phyloP scores from a whole-genome alignment of 2,888 invertebrate genomes.

The Coelinius sp. region DNA sequence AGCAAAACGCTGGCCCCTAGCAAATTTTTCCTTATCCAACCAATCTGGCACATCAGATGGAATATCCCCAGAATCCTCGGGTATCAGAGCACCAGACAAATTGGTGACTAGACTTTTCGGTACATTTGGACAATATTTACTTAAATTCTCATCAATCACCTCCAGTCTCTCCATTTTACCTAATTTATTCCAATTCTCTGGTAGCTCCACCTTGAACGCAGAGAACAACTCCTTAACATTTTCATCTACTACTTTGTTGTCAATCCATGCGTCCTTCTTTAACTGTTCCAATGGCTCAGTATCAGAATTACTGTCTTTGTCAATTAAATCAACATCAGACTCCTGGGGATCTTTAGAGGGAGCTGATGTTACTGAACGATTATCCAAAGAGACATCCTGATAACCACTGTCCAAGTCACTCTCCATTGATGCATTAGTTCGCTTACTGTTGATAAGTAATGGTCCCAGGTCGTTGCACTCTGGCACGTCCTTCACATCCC shows the following conservation, averaged over 20 bases:
- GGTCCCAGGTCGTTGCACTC: conserved; percentile 24
- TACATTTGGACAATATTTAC: conserved; percentile 6
- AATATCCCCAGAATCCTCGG: conserved; percentile 53
- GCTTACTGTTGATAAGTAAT: background rate
- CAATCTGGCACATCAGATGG: conserved; percentile 64
- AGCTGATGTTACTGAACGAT: background rate
- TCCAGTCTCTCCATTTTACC: conserved; percentile 36
- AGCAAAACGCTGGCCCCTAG: conserved; percentile 71
- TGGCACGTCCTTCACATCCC: conserved; percentile 9
- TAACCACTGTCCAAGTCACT: conserved; percentile 11
- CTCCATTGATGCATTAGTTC: conserved; percentile 11
- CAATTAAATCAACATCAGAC: background rate
- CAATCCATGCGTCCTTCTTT: too few species aligned
- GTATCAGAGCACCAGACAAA: conserved; percentile 25
- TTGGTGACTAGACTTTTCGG: conserved; percentile 41
- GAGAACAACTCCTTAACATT: background rate
- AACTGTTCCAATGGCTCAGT: background rate
- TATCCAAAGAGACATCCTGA: conserved; percentile 1
- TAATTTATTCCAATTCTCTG: conserved; percentile 38
- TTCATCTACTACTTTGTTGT: background rate
- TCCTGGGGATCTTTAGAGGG: background rate
- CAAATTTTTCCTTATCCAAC: conserved; percentile 70
- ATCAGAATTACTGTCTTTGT: background rate
- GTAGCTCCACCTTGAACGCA: background rate
- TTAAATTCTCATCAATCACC: conserved; percentile 26